Evolutionary conservation across 2,797 vertebrate genomes (phyloP), one percentile per base, ranked within the genome.

Genomic region (Monodelphis domestica): DNA sequence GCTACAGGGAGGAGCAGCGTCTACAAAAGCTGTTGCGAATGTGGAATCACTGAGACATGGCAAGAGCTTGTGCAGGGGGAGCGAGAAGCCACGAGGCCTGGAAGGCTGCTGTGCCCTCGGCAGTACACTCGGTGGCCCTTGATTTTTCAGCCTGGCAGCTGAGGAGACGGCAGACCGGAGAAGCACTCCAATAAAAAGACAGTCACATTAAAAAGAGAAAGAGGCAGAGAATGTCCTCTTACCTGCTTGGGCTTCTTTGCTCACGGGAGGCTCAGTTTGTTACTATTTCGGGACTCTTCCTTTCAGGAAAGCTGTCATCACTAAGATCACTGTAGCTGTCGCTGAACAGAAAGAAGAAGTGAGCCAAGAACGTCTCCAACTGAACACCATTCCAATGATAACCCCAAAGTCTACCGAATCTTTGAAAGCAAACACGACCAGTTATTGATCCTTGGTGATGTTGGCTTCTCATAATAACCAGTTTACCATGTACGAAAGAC

Each of bases 281-380:
- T 93, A 98, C 98, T 96, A 98, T 93, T 90, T 97, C 97, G 88
- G 97, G 93, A 94, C 97, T 94, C 57, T 97, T 98, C 94, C 97
- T 97, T 92, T 98, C 98, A 87, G 97, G 97, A 95, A 97, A 98
- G 95, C 97, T 98, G 93, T 98, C 98, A 95, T 98, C 98, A 0
- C 98, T 98, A 95, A 98, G 89, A 90, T 98, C 98, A 45, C 98
- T 98, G 96, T 98, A 98, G 95, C 97, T 98, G 95, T 98, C 98
- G 92, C 98, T 98, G 96, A 55, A 97, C 90, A 93, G 91, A 96
- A 98, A 98, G 51, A 98, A 93, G 17, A 96, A 93, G 29, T 87
- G 89, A 97, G 96, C 96, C 93, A 94, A 91, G 93, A 95, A 94
- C 56, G 90, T 94, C 1, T 50, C 91, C 91, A 95, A 10, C 5